Evolutionary conservation across 2,797 vertebrate species (phyloP), one percentile per base, ranked within the genome.

Genomic region (Oreochromis grahami): DNA sequence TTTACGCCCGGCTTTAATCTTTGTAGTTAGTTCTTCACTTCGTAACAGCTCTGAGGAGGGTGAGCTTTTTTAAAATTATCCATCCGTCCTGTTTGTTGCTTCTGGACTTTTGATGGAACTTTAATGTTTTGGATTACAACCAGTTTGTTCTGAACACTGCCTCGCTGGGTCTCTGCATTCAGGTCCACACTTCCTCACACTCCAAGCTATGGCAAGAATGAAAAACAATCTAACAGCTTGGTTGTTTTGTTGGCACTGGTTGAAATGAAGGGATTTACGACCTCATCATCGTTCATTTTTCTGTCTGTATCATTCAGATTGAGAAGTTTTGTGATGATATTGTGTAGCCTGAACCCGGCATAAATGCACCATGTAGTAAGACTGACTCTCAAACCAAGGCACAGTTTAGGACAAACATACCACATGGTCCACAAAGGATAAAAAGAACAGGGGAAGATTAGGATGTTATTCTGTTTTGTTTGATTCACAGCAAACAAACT

Each of bases 41-140:
- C 0, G 6, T 38, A n/a, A 63, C 4, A 63, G 34, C 34, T 63
- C 2, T n/a, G 2, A 36, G 32, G 34, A n/a, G 0, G 32, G 34
- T 36, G 17, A 63, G 2, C 36, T 65, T 21, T 65, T 65, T 14
- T 0, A 2, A 65, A 68, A 6, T 43, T 68, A 15, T 41, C n/a
- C 32, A 13, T 7, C 4, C 1, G 0, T n/a, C 10, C 58, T 63
- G 58, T 36, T 63, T 63, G 58, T n/a, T 36, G 32, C 32, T 63
- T 63, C 58, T 0, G 58, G 34, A 36, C 34, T 21, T 63, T 58
- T 3, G 26, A 34, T 32, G 26, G 1, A 32, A 60, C 5, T 60
- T 58, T 38, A 0, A 38, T n/a, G 7, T 65, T 38, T 65, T 65
- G 19, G 7, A 5, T 65, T 36, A n/a, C 34, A 38, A 65, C 7